phyloP scores from a whole-genome alignment of 2,797 vertebrate species.

The Coreius guichenoti region DNA sequence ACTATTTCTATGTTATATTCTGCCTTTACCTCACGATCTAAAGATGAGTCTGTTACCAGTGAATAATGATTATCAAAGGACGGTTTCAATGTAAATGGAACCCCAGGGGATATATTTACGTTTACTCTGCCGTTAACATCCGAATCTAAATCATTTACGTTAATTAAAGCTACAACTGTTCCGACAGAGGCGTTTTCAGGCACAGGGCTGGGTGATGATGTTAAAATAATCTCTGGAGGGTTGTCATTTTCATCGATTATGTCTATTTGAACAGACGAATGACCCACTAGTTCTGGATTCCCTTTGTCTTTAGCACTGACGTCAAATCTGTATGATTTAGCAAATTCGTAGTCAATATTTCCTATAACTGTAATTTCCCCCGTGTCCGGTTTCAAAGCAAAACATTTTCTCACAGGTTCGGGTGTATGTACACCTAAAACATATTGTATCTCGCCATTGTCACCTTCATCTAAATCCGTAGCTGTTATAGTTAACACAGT shows the following conservation, averaged over 20 bases:
- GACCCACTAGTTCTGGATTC: slow-evolving; percentile 63
- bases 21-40: slow-evolving; percentile 67
- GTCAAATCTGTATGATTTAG: slow-evolving; percentile 59
- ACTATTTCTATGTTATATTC: slow-evolving; percentile 69
- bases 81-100: slow-evolving; percentile 72
- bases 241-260: no score
- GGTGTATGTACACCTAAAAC: not conserved
- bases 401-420: not conserved
- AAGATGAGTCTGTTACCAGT: slow-evolving; percentile 64
- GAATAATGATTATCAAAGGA: slow-evolving; percentile 75
- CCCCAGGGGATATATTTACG: slow-evolving; percentile 62
- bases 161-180: slow-evolving; percentile 71
- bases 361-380: not conserved
- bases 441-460: not conserved
- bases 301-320: slow-evolving; percentile 74
- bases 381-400: not conserved
- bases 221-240: slow-evolving; percentile 70
- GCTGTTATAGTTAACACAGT: slow-evolving; percentile 35
- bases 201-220: slow-evolving; percentile 71
- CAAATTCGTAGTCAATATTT: slow-evolving; percentile 69
- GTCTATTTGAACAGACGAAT: slow-evolving; percentile 65
- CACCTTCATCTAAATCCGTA: slow-evolving; percentile 8
- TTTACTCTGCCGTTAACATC: slow-evolving; percentile 68
- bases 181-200: slow-evolving; percentile 66
- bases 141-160: slow-evolving; percentile 71